phyloP scores from a whole-genome alignment of 2,888 invertebrate genomes.

The Archips xylosteana region DNA sequence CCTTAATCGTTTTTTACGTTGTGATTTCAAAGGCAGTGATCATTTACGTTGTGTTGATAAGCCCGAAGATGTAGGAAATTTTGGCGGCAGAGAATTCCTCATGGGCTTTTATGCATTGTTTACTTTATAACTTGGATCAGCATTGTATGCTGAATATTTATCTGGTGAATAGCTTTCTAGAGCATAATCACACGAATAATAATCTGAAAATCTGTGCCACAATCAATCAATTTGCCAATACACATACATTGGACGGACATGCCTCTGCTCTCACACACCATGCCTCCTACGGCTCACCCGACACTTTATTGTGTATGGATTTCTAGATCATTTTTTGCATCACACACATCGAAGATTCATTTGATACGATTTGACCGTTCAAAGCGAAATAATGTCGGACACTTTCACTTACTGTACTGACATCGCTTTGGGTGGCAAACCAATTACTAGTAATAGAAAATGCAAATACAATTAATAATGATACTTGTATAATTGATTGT shows the following conservation, averaged over 20 bases:
- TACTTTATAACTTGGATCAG: not conserved
- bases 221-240: slow-evolving; percentile 25
- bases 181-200: slow-evolving; percentile 4
- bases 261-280: slow-evolving; percentile 5
- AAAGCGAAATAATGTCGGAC: slow-evolving; percentile 35
- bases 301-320: slow-evolving; percentile 33
- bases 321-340: slow-evolving; percentile 43
- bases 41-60: not conserved
- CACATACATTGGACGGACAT: slow-evolving; percentile 2
- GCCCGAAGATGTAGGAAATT: not conserved
- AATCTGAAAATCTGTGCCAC: slow-evolving; percentile 8
- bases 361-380: slow-evolving; percentile 34
- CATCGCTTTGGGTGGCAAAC: slow-evolving; percentile 41
- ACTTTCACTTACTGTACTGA: slow-evolving; percentile 42
- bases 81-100: not conserved
- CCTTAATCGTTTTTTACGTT: not conserved
- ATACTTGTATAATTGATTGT: slow-evolving; percentile 23
- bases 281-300: slow-evolving; percentile 13
- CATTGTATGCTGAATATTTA: not conserved
- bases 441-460: slow-evolving; percentile 38
- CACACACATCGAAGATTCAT: slow-evolving; percentile 38
- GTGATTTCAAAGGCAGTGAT: not conserved
- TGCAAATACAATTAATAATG: slow-evolving; percentile 28
- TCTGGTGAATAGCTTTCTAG: not conserved
- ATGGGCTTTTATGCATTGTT: not conserved